These are phyloP conservation scores for Galerucella nymphaeae DNA, from an alignment of 2,888 invertebrate species.

Conservation along the genomic window DNA sequence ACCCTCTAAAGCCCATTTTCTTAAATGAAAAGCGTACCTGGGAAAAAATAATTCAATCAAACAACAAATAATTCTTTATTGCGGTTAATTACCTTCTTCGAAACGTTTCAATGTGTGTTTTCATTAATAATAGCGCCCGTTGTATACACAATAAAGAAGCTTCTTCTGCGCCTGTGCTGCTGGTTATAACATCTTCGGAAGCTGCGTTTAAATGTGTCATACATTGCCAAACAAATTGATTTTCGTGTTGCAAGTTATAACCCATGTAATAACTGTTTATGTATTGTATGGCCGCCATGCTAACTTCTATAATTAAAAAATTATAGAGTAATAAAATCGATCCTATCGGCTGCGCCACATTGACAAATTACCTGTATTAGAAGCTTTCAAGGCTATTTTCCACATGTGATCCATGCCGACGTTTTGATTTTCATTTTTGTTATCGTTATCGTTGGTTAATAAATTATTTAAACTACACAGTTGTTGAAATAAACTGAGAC, in stretches of 20 bases:
- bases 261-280: conserved; percentile 95
- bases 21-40: conserved; percentile 87
- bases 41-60: conserved; percentile 19
- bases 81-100: conserved; percentile 71
- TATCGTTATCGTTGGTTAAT: conserved; percentile 73
- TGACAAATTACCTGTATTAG: conserved; percentile 75
- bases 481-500: conserved; percentile 90
- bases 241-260: conserved; percentile 88
- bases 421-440: conserved; percentile 67
- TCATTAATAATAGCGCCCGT: conserved; percentile 85
- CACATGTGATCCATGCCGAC: conserved; percentile 94
- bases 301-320: conserved; percentile 74
- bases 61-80: not conserved
- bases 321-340: not conserved
- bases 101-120: conserved; percentile 94
- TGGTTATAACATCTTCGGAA: conserved; percentile 73
- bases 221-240: conserved; percentile 92
- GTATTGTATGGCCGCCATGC: conserved; percentile 94
- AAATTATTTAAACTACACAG: conserved; percentile 87
- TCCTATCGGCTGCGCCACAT: not conserved
- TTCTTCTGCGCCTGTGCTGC: conserved; percentile 71
- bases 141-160: conserved; percentile 90
- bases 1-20: conserved; percentile 89
- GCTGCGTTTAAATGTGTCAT: conserved; percentile 92
- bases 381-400: conserved; percentile 92